phyloP scores from a whole-genome alignment of 2,888 invertebrate genomes.

The Oeneis ivallda region DNA sequence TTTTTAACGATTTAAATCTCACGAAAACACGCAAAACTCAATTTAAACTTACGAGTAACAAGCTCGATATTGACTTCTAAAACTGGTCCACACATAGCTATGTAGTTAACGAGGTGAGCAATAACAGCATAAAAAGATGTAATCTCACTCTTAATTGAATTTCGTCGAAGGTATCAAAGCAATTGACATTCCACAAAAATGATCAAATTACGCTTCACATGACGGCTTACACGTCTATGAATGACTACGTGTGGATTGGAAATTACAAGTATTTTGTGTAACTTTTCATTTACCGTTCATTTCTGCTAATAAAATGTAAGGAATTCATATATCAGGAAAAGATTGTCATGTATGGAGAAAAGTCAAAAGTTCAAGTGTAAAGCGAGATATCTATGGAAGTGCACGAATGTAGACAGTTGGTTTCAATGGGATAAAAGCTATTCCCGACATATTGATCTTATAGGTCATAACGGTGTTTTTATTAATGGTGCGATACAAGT shows the following conservation, averaged over 20 bases:
- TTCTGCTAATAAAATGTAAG: slow-evolving; percentile 20
- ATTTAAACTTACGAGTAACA: slow-evolving; percentile 59
- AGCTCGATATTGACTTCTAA: slow-evolving; percentile 60
- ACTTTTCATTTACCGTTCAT: slow-evolving; percentile 15
- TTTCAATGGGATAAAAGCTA: slow-evolving; percentile 33
- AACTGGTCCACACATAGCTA: slow-evolving; percentile 51
- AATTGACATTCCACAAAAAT: slow-evolving; percentile 25
- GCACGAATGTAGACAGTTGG: slow-evolving; percentile 37
- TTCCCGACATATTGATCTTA: slow-evolving; percentile 38
- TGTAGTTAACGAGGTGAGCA: slow-evolving; percentile 47
- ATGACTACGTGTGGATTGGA: slow-evolving; percentile 2
- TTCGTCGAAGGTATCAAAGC: slow-evolving; percentile 25
- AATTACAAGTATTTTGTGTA: background rate
- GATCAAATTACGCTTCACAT: slow-evolving; percentile 10
- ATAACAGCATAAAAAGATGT: slow-evolving; percentile 25
- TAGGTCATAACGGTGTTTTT: slow-evolving; percentile 36
- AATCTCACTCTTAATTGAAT: slow-evolving; percentile 26
- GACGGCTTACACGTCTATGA: slow-evolving; percentile 5
- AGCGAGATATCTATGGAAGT: slow-evolving; percentile 38
- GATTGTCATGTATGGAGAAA: slow-evolving; percentile 30
- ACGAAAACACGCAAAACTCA: slow-evolving; percentile 60
- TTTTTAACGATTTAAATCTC: slow-evolving; percentile 71
- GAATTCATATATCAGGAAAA: slow-evolving; percentile 27
- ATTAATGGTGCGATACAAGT: slow-evolving; percentile 9
- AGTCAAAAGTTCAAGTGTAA: slow-evolving; percentile 36